Percentiles rank a stretch among this genome's conserved stretches.
Evolutionary conservation across 2,888 invertebrate genomes (phyloP).

Genomic region (Dasysyrphus albostriatus): DNA sequence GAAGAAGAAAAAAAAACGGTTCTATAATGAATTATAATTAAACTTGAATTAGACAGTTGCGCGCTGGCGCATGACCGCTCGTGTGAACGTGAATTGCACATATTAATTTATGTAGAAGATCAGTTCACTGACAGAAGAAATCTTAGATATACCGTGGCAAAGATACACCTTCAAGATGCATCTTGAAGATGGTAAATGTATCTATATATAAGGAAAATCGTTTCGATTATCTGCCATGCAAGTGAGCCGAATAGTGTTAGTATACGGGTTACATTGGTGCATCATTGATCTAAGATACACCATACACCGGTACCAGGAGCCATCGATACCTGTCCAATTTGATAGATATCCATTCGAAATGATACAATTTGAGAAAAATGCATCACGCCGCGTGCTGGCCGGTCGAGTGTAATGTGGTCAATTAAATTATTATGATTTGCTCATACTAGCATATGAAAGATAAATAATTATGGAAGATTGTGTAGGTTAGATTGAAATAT

Average conservation of each 20-base stretch:
- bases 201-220: conserved; percentile 27
- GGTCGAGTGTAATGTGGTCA: conserved; percentile 23
- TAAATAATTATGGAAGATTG: conserved; percentile 24
- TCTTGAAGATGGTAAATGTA: not conserved
- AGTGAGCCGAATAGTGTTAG: not conserved
- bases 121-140: conserved; percentile 37
- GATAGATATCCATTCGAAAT: conserved; percentile 55
- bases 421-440: conserved; percentile 21
- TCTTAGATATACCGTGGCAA: not conserved
- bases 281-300: too few relatives aligned
- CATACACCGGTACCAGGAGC: conserved; percentile 38
- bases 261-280: not conserved
- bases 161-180: conserved; percentile 44
- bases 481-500: not conserved
- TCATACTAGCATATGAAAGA: not conserved
- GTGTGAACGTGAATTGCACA: conserved; percentile 65
- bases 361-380: conserved; percentile 39
- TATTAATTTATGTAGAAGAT: conserved; percentile 11
- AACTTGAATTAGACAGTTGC: conserved; percentile 68
- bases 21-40: conserved; percentile 76
- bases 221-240: conserved; percentile 32
- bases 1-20: conserved; percentile 52
- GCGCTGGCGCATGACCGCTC: conserved; percentile 36
- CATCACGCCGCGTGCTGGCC: not conserved
- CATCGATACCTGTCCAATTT: conserved; percentile 55